A percentile compares a stretch with the other conserved stretches of the same genome.
Evolutionary conservation across 2,797 vertebrate genomes (phyloP).

Genomic region (Argyrosomus regius): DNA sequence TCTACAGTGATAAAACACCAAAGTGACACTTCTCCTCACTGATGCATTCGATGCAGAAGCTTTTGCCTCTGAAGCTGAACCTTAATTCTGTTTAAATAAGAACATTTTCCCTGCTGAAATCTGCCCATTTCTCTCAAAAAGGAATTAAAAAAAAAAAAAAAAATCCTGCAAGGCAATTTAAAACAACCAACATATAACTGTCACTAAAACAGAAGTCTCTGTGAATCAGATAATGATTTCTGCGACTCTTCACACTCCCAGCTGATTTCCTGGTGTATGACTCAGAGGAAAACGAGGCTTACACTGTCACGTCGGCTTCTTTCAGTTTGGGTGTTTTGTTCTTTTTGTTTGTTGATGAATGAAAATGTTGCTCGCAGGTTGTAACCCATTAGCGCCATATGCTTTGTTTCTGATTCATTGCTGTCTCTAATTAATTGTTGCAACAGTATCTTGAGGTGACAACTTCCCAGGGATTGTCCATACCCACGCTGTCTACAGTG

Average conservation of each 20-base stretch:
- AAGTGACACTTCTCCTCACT: background rate
- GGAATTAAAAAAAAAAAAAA: too few species aligned
- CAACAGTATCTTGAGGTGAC: too few species aligned
- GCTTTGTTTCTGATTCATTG: background rate
- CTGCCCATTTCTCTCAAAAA: background rate
- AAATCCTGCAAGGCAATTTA: background rate
- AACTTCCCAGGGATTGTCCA: too few species aligned
- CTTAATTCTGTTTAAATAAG: background rate
- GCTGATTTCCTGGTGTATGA: background rate
- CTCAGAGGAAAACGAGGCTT: background rate
- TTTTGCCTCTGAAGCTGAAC: background rate
- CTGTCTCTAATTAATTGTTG: background rate
- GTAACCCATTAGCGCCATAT: background rate
- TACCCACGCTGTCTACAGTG: too few species aligned
- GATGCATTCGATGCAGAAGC: background rate
- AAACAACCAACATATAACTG: background rate
- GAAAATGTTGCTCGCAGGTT: background rate
- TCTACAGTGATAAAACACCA: background rate
- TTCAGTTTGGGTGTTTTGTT: background rate
- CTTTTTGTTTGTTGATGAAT: background rate
- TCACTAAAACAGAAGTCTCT: background rate
- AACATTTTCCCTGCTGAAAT: background rate
- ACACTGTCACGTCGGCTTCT: background rate
- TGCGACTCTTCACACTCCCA: background rate
- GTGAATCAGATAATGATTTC: conserved; percentile 1